Conservation (phyloP, 2,797 vertebrate species). For the Rousettus madagascariensis region DNA sequence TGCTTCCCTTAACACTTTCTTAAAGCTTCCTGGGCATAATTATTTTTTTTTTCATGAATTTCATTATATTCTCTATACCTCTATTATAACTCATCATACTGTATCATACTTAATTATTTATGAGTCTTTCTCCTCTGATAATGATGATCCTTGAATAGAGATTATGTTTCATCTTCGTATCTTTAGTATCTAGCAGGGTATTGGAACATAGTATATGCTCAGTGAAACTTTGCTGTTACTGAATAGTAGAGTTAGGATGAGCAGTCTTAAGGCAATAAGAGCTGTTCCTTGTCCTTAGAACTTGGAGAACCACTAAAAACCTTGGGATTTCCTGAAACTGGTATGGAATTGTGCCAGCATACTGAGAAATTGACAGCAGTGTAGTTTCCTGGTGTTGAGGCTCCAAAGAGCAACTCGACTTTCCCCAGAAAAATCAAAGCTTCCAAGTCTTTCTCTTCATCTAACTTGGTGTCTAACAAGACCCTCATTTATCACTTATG, state of each 20-base stretch:
- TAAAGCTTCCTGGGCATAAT: not conserved
- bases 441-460: not conserved
- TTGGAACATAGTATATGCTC: not conserved
- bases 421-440: not conserved
- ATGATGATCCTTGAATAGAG: not conserved
- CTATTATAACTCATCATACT: not conserved
- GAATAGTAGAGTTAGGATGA: not conserved
- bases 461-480: not conserved
- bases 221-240: not conserved
- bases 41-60: not conserved
- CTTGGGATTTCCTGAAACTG: not conserved
- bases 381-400: not conserved
- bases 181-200: not conserved
- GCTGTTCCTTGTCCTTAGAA: conserved; percentile 11
- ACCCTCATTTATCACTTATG: not conserved
- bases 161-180: not conserved
- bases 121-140: not conserved
- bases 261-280: not conserved
- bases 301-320: conserved; percentile 1
- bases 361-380: not conserved
- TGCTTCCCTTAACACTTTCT: not conserved
- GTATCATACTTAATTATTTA: not conserved
- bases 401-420: not conserved
- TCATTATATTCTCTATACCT: not conserved
- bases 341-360: not conserved